Base-by-base conservation (phyloP, 2,888 invertebrate species). In the Incurvaria masculella region DNA sequence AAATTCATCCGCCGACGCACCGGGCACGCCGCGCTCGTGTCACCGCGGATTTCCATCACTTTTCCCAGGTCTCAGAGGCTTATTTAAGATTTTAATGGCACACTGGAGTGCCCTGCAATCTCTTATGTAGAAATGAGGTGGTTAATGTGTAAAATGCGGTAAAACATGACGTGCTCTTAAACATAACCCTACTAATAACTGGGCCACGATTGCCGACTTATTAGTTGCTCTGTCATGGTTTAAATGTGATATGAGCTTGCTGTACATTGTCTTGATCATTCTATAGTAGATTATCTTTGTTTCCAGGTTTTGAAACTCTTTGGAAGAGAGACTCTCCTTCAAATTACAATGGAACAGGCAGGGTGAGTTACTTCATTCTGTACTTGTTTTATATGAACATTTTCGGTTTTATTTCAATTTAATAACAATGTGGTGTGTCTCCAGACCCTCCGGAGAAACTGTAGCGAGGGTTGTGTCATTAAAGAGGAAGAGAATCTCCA, bases 161-260 rank as follows among this genome's bases (percentile, higher is more conserved):
- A 14, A 33, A 4, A 33, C 11, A 33, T 11, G 33, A 33, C 33
- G 33, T 33, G 33, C 33, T 33, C 33, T 8, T 14, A n/a, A 33
- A 33, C 78, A 78, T 78, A 78, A 78, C 78, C 78, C 78, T 75
- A 76, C 75, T 76, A 72, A 65, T 64, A 63, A 66, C 62, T 70
- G 62, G 64, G 65, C 68, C 68, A 70, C 74, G 78, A 76, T 76
- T 76, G 11, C 14, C 14, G 33, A 11, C 14, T 8, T 4, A 14
- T 33, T 33, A 14, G 33, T 33, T 33, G 33, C 33, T 33, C 3
- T 33, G 33, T 33, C 33, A 33, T 33, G 33, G 14, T 33, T 33
- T 33, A 33, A 8, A 33, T 14, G 14, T 11, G 33, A 33, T 33
- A 3, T 33, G 8, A 6, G 11, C 3, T 11, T 33, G 14, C 8